Percentiles rank a stretch among this genome's conserved stretches.
phyloP scores from a whole-genome alignment of 35 echinoderm and acorn worm genomes.

The Chiridota heheva region DNA sequence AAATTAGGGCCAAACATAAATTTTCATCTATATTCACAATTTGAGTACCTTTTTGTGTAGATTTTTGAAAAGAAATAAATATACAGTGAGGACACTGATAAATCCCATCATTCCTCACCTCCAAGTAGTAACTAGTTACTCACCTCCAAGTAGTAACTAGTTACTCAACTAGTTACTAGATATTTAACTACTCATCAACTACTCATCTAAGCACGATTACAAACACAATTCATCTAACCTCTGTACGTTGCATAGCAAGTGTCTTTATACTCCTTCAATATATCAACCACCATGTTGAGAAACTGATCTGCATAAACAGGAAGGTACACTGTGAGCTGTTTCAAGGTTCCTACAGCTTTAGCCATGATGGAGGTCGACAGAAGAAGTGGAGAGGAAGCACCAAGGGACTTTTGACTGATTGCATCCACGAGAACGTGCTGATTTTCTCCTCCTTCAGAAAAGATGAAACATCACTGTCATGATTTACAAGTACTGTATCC shows the following conservation, averaged over 20 bases:
- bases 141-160: no score
- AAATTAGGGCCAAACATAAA: no score
- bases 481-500: not conserved
- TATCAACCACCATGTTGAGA: constrained; percentile 88
- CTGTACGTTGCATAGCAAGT: constrained; percentile 85
- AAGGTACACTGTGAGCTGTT: constrained; percentile 74
- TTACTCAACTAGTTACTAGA: no score
- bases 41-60: no score
- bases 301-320: constrained; percentile 97
- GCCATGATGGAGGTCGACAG: constrained; percentile 66
- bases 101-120: no score
- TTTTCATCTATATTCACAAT: no score
- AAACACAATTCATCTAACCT: constrained; percentile 41
- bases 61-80: no score
- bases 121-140: no score
- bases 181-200: no score
- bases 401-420: constrained; percentile 70
- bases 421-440: constrained; percentile 69
- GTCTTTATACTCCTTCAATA: constrained; percentile 97
- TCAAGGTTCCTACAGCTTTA: constrained; percentile 57
- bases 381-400: constrained; percentile 66
- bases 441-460: constrained; percentile 63
- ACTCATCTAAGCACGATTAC: no score
- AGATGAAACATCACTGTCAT: not conserved
- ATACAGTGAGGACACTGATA: no score